Evolutionary conservation across 2,113 vertebrate species (phyloP).

Genomic region (Zosterops pallidus): DNA sequence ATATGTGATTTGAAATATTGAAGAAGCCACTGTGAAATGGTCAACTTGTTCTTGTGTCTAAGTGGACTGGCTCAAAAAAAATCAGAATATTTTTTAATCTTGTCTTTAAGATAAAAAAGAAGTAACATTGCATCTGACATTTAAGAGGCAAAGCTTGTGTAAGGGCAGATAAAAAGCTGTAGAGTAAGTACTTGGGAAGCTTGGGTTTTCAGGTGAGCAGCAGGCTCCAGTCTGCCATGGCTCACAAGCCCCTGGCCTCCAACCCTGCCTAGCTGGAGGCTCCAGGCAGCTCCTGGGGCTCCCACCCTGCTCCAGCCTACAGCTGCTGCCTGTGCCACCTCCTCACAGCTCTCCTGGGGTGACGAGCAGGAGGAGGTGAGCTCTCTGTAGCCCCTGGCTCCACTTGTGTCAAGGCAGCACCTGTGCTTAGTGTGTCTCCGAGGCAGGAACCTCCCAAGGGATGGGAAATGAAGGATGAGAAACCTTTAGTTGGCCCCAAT

Average conservation of each 20-base stretch:
- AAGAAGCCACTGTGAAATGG: background rate
- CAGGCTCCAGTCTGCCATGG: background rate
- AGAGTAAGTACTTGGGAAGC: background rate
- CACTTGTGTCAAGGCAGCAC: background rate
- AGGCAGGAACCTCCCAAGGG: background rate
- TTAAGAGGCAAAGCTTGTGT: background rate
- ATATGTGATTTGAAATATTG: background rate
- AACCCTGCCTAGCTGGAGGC: rapidly evolving
- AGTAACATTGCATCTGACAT: rapidly evolving
- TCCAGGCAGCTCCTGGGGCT: background rate
- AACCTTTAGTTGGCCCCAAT: background rate
- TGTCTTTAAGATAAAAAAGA: background rate
- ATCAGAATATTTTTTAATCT: background rate
- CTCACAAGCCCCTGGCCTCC: background rate
- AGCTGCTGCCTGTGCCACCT: background rate
- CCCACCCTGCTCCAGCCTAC: background rate
- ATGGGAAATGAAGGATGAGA: background rate
- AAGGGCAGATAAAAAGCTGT: background rate
- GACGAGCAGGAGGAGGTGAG: background rate
- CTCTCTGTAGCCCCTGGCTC: background rate
- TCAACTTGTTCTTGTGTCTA: background rate
- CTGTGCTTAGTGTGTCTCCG: background rate
- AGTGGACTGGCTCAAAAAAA: background rate
- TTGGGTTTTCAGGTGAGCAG: background rate
- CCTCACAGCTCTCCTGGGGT: rapidly evolving